Conservation (phyloP, 2,797 vertebrate genomes). For the Florisuga fusca region DNA sequence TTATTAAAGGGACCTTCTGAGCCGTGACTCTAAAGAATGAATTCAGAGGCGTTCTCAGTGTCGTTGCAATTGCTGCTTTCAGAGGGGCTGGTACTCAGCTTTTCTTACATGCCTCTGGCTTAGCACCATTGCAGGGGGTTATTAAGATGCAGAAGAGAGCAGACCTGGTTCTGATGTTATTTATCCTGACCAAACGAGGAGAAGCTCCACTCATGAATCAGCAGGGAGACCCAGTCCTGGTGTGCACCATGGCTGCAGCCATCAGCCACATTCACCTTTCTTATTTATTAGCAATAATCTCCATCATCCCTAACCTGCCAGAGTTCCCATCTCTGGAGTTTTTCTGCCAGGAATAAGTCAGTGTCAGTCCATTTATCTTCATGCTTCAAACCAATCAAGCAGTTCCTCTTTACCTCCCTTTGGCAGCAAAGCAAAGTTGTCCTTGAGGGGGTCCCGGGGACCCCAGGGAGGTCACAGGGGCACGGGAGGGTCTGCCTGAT, state of each 20-base stretch:
- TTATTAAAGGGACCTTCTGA: conserved; percentile 62
- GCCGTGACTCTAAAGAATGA: conserved; percentile 53
- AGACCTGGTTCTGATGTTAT: neutral
- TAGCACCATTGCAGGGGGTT: neutral
- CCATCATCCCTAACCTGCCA: fast-evolving
- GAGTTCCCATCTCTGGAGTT: neutral
- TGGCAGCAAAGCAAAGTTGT: neutral
- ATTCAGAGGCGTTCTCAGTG: neutral
- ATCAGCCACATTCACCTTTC: neutral
- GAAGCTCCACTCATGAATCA: neutral
- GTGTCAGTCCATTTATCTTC: neutral
- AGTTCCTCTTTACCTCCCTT: neutral
- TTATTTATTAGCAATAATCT: neutral
- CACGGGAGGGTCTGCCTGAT: neutral
- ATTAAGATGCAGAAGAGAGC: neutral
- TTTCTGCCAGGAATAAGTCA: neutral
- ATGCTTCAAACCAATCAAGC: neutral
- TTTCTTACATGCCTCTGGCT: neutral
- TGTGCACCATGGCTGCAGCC: fast-evolving
- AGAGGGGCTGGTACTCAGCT: neutral
- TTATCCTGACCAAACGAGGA: neutral
- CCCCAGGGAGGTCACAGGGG: fast-evolving
- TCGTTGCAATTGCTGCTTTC: neutral
- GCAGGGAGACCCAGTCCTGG: neutral
- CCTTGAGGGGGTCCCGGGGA: neutral